phyloP scores from a whole-genome alignment of 2,113 vertebrate genomes.

The Suncus etruscus region DNA sequence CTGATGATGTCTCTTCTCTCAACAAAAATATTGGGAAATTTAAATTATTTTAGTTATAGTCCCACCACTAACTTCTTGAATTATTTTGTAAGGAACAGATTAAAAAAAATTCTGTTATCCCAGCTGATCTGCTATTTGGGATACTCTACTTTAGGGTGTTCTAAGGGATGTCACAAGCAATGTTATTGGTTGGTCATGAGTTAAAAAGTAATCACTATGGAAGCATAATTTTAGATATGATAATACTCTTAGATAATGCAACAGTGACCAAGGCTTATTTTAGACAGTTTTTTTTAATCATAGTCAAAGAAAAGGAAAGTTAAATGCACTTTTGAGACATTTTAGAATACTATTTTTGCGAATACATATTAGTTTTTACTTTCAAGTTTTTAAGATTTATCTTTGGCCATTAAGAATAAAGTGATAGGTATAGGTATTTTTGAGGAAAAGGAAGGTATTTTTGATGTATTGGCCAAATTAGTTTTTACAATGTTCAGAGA shows the following conservation, averaged over 20 bases:
- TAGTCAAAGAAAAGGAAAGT: background rate
- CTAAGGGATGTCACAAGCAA: background rate
- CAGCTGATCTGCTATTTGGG: slow-evolving; percentile 36
- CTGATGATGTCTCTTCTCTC: no score
- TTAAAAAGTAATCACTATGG: background rate
- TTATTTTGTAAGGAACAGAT: background rate
- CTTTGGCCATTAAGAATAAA: background rate
- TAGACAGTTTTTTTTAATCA: background rate
- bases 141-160: background rate
- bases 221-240: slow-evolving; percentile 25
- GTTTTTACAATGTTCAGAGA: slow-evolving; percentile 23
- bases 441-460: background rate
- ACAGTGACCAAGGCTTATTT: background rate
- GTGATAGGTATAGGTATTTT: background rate
- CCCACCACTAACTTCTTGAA: background rate
- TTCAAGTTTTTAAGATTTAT: slow-evolving; percentile 16
- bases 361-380: slow-evolving; percentile 40
- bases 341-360: slow-evolving; percentile 52
- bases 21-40: background rate
- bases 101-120: slow-evolving; percentile 37
- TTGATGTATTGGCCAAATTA: slow-evolving; percentile 28
- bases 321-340: slow-evolving; percentile 13
- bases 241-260: background rate
- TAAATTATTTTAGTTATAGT: background rate
- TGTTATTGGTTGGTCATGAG: background rate